Conservation (phyloP, 2,113 vertebrate species). For the Regulus satrapa region DNA sequence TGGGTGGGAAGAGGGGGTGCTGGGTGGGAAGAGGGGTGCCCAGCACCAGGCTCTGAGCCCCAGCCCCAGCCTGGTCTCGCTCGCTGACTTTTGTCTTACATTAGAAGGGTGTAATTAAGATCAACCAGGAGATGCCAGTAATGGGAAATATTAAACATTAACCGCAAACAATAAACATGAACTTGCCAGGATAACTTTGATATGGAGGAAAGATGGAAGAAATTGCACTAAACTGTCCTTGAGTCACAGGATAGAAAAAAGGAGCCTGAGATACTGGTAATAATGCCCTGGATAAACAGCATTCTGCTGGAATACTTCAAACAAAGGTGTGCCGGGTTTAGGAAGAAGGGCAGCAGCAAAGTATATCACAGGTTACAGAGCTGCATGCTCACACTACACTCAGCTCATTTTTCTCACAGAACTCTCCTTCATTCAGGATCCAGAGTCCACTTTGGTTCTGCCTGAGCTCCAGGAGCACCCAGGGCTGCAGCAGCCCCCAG, state of each 20-base stretch:
- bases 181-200: constrained; percentile 38
- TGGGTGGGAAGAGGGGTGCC: neutral
- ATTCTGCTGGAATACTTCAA: constrained; percentile 18
- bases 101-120: constrained; percentile 42
- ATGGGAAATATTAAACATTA: constrained; percentile 64
- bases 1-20: neutral
- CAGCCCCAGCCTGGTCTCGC: accelerated
- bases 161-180: constrained; percentile 52
- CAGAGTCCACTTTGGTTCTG: neutral
- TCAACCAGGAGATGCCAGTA: constrained; percentile 30
- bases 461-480: neutral
- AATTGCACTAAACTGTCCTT: constrained; percentile 39
- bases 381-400: neutral
- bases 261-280: constrained; percentile 32
- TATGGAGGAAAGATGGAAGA: constrained; percentile 11
- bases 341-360: constrained; percentile 21
- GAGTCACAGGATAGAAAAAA: constrained; percentile 29
- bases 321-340: constrained; percentile 38
- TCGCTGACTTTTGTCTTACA: constrained; percentile 22
- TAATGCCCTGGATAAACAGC: constrained; percentile 51
- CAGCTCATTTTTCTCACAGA: too few relatives aligned
- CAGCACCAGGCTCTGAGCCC: neutral
- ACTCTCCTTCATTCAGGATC: neutral
- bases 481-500: neutral
- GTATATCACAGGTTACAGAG: neutral